These are phyloP conservation scores for Arctia plantaginis DNA, from an alignment of 2,888 invertebrate species.

Conservation along the genomic window DNA sequence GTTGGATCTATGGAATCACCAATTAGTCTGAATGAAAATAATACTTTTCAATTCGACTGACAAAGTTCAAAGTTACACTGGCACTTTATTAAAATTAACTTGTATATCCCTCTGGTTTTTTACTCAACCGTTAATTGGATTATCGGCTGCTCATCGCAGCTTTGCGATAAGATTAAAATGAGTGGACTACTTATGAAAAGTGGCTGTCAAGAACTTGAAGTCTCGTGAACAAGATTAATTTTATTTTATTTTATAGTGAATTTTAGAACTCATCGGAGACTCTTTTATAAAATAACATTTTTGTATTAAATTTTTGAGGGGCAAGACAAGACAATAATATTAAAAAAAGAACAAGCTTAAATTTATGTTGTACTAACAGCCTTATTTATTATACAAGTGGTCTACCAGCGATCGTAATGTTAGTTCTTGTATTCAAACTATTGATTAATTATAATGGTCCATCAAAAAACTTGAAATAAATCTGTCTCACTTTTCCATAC, in stretches of 20 bases:
- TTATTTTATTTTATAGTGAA: background rate
- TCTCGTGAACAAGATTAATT: constrained; percentile 17
- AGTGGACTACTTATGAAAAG: constrained; percentile 14
- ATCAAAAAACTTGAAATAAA: background rate
- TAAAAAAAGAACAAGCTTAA: background rate
- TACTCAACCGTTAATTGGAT: constrained; percentile 57
- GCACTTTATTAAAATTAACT: constrained; percentile 68
- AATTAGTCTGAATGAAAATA: constrained; percentile 67
- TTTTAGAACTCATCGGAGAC: background rate
- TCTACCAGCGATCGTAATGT: background rate
- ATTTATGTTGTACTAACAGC: background rate
- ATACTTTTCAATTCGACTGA: constrained; percentile 60
- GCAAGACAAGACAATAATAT: background rate
- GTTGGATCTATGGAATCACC: constrained; percentile 47
- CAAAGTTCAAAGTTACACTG: constrained; percentile 52
- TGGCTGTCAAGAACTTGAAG: constrained; percentile 15
- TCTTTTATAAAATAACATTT: constrained; percentile 1
- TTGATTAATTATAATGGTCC: background rate
- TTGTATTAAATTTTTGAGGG: background rate
- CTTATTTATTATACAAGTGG: background rate
- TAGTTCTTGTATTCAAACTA: background rate
- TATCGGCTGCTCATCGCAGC: constrained; percentile 49
- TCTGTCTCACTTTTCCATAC: background rate
- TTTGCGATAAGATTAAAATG: constrained; percentile 31
- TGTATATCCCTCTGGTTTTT: constrained; percentile 45